These are phyloP conservation scores for Cyanistes caeruleus DNA, from an alignment of 2,113 vertebrate genomes.

Conservation along the genomic window DNA sequence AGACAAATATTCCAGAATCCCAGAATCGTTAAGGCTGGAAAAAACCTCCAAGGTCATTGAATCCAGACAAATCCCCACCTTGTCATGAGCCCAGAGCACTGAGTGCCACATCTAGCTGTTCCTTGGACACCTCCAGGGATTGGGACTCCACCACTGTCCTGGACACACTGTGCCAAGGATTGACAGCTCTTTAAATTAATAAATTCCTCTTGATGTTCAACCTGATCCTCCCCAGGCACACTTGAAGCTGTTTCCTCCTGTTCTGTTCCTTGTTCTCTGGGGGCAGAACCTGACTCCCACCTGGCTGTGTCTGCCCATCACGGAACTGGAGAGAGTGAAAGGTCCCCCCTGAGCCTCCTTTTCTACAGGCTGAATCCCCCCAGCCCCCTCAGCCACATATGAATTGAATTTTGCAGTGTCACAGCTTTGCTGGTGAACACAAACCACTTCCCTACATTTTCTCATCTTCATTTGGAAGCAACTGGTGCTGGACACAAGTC, in stretches of 20 bases:
- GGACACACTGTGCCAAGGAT: background rate
- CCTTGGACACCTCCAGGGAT: background rate
- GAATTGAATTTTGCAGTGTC: background rate
- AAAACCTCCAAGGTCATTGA: background rate
- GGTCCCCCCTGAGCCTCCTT: background rate
- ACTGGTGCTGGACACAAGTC: background rate
- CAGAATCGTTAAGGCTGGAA: background rate
- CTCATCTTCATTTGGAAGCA: background rate
- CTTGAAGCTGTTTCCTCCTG: background rate
- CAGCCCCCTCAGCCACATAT: background rate
- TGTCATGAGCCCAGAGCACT: background rate
- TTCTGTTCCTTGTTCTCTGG: background rate
- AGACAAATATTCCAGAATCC: background rate
- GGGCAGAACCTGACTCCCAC: background rate
- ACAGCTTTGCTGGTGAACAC: background rate
- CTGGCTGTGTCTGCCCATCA: background rate
- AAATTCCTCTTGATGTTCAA: background rate
- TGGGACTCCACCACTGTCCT: background rate
- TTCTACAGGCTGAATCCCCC: background rate
- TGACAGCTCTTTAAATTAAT: background rate
- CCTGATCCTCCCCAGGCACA: background rate
- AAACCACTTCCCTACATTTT: background rate
- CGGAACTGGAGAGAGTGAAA: background rate
- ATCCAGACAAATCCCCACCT: background rate
- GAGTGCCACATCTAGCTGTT: background rate